phyloP scores from a whole-genome alignment of 92 coral and sea anemone genomes.

The Blastomussa wellsi region DNA sequence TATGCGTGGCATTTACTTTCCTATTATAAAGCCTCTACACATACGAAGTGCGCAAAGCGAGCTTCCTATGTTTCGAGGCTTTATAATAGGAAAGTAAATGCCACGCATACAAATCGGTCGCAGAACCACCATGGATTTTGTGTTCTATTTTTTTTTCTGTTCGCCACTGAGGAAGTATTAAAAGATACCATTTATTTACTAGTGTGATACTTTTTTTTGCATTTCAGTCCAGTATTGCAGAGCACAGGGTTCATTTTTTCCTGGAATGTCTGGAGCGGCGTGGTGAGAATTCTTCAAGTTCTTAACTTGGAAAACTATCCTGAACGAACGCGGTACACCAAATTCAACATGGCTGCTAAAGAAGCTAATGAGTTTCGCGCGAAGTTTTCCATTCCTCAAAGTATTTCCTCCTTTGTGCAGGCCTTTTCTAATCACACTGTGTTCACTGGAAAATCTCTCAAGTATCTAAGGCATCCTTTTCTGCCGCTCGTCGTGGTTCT shows the following conservation, averaged over 20 bases:
- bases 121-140: too few species aligned
- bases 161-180: too few species aligned
- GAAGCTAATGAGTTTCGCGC: conserved; percentile 60
- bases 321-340: conserved; percentile 48
- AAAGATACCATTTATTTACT: background rate
- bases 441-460: conserved; percentile 75
- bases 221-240: conserved; percentile 66
- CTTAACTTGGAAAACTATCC: conserved; percentile 58
- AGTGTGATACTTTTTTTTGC: background rate
- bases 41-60: too few species aligned
- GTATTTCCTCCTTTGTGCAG: conserved; percentile 62
- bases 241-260: conserved; percentile 83
- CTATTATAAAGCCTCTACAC: too few species aligned
- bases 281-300: conserved; percentile 61
- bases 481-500: conserved; percentile 81
- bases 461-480: conserved; percentile 76
- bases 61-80: too few species aligned
- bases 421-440: conserved; percentile 89
- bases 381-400: conserved; percentile 53
- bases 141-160: too few species aligned
- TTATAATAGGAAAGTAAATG: too few species aligned
- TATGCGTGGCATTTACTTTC: too few species aligned
- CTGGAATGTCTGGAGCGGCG: conserved; percentile 83
- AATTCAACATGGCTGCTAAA: conserved; percentile 62
- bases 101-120: too few species aligned